phyloP scores from a whole-genome alignment of 2,797 vertebrate species.

The Choloepus didactylus region DNA sequence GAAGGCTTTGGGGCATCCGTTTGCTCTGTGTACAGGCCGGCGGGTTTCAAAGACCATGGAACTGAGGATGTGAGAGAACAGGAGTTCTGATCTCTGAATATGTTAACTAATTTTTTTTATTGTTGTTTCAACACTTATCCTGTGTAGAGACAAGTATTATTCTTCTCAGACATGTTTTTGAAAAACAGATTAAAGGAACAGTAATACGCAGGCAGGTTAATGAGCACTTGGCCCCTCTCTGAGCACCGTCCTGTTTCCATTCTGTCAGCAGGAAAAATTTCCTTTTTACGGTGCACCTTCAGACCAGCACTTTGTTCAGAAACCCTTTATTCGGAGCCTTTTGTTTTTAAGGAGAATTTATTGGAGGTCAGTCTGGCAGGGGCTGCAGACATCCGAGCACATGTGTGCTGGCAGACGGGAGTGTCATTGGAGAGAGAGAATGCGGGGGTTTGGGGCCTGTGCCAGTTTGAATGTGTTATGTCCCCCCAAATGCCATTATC shows the following conservation, averaged over 20 bases:
- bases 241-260: neutral
- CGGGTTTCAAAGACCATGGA: neutral
- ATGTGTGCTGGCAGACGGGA: rapidly evolving
- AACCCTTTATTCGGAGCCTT: neutral
- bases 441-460: no score
- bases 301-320: constrained; percentile 71
- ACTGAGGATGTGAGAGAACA: neutral
- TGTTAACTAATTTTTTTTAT: neutral
- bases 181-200: neutral
- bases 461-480: no score
- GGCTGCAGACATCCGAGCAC: neutral
- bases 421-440: neutral
- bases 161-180: neutral
- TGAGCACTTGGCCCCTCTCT: neutral
- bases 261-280: neutral
- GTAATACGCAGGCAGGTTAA: neutral
- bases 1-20: neutral
- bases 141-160: neutral
- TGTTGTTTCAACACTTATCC: constrained; percentile 26
- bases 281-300: constrained; percentile 35
- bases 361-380: constrained; percentile 67
- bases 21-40: neutral
- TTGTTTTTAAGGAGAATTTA: constrained; percentile 6
- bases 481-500: no score
- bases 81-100: neutral